A percentile compares a stretch with the other conserved stretches of the same genome.
phyloP scores from a whole-genome alignment of 35 echinoderm and acorn worm species.

The Lytechinus pictus region DNA sequence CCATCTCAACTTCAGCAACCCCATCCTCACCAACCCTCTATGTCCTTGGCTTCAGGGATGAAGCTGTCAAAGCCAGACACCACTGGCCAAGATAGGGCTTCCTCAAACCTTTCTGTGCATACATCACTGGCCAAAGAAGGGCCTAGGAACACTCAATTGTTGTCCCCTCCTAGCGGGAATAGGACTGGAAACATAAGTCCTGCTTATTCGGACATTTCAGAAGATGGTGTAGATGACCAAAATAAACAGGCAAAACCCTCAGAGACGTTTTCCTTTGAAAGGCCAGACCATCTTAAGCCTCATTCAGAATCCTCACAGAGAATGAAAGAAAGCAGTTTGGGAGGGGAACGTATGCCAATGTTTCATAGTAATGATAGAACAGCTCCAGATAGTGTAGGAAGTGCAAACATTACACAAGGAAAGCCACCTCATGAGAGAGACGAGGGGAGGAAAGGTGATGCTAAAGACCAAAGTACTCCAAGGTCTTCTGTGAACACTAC shows the following conservation, averaged over 20 bases:
- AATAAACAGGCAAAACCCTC: conserved; percentile 31
- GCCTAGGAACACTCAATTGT: conserved; percentile 15
- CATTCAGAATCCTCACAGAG: not conserved
- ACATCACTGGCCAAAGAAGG: not conserved
- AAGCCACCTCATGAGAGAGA: conserved; percentile 8
- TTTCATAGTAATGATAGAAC: conserved; percentile 33
- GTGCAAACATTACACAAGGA: not conserved
- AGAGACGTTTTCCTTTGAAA: conserved; percentile 40
- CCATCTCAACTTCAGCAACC: conserved; percentile 48
- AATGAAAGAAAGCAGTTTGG: not conserved
- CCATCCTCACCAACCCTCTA: conserved; percentile 43
- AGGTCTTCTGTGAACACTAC: not conserved
- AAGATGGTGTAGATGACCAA: conserved; percentile 79
- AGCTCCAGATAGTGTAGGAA: not conserved
- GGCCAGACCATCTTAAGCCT: not conserved
- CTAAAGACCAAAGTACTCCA: conserved; percentile 30
- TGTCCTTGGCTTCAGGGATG: conserved; percentile 50
- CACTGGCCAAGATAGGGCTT: conserved; percentile 38
- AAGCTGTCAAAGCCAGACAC: conserved; percentile 54
- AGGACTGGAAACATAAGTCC: conserved; percentile 62
- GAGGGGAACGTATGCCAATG: conserved; percentile 14
- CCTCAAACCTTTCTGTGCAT: not conserved
- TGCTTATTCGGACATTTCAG: conserved; percentile 98
- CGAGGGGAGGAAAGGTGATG: not conserved
- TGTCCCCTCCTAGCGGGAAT: conserved; percentile 19